Conservation (phyloP, 2,113 vertebrate species). For the Coptodon rendalli region DNA sequence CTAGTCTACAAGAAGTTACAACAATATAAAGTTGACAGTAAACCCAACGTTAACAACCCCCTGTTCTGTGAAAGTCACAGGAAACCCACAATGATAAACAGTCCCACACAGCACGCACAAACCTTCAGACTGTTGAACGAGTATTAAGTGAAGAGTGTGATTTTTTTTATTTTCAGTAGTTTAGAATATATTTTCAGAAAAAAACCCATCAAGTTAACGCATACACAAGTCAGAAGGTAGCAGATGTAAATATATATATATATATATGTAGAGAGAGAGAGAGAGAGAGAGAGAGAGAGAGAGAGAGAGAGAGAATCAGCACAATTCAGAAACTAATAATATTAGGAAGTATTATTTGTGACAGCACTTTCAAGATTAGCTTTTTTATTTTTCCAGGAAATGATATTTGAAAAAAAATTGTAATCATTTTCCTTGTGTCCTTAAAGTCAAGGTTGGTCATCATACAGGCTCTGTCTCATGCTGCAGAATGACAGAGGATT, state of each 20-base stretch:
- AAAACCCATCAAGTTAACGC: fast-evolving
- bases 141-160: background rate
- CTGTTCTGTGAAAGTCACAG: background rate
- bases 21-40: background rate
- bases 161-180: background rate
- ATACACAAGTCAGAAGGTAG: background rate
- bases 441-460: background rate
- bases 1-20: background rate
- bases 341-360: background rate
- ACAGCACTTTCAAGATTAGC: background rate
- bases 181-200: background rate
- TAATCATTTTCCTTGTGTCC: background rate
- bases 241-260: too few relatives aligned
- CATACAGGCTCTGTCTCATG: background rate
- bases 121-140: background rate
- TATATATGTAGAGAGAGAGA: background rate
- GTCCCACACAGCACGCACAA: background rate
- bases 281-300: background rate
- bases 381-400: background rate
- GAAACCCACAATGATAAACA: background rate
- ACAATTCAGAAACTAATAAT: background rate
- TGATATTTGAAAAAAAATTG: background rate
- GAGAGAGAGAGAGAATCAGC: background rate
- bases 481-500: background rate
- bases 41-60: background rate